Conservation (phyloP, 2,888 invertebrate genomes). For the Timandra comae region DNA sequence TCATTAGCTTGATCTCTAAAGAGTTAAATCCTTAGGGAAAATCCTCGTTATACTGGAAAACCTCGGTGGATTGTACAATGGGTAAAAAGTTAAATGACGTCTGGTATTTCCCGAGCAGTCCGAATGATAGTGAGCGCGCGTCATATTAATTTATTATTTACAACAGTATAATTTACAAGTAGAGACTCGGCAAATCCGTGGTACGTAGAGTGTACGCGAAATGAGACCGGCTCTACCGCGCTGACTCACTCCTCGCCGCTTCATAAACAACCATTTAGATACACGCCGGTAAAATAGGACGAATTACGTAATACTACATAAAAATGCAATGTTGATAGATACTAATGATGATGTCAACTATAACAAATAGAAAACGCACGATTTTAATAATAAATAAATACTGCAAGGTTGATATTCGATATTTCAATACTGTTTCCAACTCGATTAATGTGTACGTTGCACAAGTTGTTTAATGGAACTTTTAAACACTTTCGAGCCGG, state of each 20-base stretch:
- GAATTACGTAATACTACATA: conserved; percentile 26
- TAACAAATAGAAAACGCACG: conserved; percentile 13
- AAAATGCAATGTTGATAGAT: conserved; percentile 7
- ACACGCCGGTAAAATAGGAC: conserved; percentile 30
- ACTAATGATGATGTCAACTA: background rate
- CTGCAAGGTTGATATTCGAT: conserved; percentile 5
- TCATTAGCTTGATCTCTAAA: no score
- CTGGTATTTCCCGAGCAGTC: conserved; percentile 49
- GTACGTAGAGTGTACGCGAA: conserved; percentile 37
- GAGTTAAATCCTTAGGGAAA: background rate
- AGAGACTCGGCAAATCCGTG: conserved; percentile 35
- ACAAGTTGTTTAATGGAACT: conserved; percentile 30
- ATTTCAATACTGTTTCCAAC: conserved; percentile 5
- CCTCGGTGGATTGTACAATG: background rate
- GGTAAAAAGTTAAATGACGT: conserved; percentile 28
- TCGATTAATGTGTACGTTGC: conserved; percentile 1
- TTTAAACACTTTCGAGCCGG: conserved; percentile 29
- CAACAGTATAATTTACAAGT: no score
- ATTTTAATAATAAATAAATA: conserved; percentile 3
- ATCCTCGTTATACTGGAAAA: background rate
- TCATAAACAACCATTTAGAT: conserved; percentile 36
- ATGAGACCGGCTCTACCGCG: conserved; percentile 35
- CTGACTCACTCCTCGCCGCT: conserved; percentile 43
- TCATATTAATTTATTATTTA: conserved; percentile 35
- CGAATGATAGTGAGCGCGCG: conserved; percentile 25